phyloP scores from a whole-genome alignment of 2,797 vertebrate species.

The Sarcoramphus papa region DNA sequence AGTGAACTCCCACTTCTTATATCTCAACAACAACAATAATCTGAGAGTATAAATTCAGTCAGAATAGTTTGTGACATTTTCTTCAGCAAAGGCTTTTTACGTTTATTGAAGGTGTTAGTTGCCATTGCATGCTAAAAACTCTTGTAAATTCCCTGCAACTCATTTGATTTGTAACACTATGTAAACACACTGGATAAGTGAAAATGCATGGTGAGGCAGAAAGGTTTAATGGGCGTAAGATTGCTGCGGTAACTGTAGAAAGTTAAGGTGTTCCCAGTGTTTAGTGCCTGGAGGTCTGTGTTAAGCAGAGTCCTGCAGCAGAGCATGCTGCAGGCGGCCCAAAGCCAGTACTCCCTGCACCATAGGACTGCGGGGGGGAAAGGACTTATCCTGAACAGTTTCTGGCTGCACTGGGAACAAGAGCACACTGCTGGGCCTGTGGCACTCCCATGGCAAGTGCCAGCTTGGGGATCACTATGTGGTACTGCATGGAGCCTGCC shows the following conservation, averaged over 20 bases:
- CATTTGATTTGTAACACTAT: not conserved
- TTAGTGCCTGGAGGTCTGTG: not conserved
- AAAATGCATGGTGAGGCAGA: rapidly evolving
- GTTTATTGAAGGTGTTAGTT: not conserved
- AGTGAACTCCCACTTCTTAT: not conserved
- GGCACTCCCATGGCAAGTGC: rapidly evolving
- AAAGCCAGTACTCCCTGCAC: not conserved
- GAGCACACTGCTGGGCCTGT: not conserved
- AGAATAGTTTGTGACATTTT: not conserved
- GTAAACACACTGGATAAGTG: not conserved
- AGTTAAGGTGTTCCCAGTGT: not conserved
- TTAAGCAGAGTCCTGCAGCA: not conserved
- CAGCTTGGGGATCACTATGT: not conserved
- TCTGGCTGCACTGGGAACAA: not conserved
- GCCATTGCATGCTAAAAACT: not conserved
- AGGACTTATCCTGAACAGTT: rapidly evolving
- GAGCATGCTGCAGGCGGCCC: not conserved
- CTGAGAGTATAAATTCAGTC: not conserved
- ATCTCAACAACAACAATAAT: not conserved
- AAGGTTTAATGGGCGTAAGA: not conserved
- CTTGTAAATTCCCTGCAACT: not conserved
- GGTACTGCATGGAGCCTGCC: not conserved
- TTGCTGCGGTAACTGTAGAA: not conserved
- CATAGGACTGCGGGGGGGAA: rapidly evolving
- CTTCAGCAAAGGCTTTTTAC: not conserved